Conservation (phyloP, 1,140 invertebrate species). For the Drosophila yakuba region DNA sequence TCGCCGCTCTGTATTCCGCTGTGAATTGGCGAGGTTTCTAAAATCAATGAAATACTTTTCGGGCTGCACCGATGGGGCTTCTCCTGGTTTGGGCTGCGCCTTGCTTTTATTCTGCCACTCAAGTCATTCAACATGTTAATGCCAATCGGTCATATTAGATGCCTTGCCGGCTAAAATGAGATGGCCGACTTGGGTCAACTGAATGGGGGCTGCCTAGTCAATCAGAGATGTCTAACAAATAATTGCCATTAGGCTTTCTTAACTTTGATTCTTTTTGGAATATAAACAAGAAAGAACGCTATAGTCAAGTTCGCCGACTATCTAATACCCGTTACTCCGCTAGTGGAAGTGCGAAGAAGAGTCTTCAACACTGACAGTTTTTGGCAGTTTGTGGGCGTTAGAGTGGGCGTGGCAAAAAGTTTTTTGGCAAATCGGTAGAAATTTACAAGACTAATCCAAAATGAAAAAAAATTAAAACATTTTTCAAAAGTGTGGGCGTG, state of each 20-base stretch:
- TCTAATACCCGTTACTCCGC: no score
- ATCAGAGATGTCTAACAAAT: not conserved
- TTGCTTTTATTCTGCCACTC: slow-evolving; percentile 69
- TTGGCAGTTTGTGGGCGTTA: no score
- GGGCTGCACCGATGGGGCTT: slow-evolving; percentile 78
- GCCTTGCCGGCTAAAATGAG: slow-evolving; percentile 46
- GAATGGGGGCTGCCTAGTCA: not conserved
- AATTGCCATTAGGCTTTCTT: not conserved
- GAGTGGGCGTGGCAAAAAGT: no score
- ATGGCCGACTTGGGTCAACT: slow-evolving; percentile 9
- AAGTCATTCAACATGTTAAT: slow-evolving; percentile 72
- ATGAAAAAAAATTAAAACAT: no score
- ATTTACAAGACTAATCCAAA: no score
- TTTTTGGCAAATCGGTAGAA: no score
- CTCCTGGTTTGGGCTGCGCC: slow-evolving; percentile 70
- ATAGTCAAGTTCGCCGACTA: no score
- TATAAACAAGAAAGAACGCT: no score
- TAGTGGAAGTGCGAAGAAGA: no score
- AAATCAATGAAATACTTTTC: slow-evolving; percentile 84
- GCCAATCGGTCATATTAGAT: slow-evolving; percentile 53
- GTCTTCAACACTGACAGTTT: no score
- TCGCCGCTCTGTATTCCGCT: slow-evolving; percentile 36
- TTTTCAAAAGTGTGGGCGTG: no score
- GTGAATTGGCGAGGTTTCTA: slow-evolving; percentile 73
- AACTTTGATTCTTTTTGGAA: not conserved